These are phyloP conservation scores for Dexiosoma caninum DNA, from an alignment of 2,888 invertebrate species.

Conservation along the genomic window DNA sequence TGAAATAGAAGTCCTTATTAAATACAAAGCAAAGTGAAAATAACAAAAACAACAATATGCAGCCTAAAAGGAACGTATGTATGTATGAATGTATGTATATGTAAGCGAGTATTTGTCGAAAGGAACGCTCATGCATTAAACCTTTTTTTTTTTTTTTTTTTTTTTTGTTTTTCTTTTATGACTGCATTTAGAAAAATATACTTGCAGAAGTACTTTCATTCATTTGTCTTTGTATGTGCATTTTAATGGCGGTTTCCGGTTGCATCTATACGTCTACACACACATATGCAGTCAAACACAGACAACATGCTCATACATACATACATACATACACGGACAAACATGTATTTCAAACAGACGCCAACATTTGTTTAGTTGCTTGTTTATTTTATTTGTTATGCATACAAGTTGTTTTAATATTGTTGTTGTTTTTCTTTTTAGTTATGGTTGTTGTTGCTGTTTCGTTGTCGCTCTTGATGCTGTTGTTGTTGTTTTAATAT, in stretches of 20 bases:
- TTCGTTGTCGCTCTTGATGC: constrained; percentile 2
- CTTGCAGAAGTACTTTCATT: constrained; percentile 38
- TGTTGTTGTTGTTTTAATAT: constrained; percentile 20
- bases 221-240: constrained; percentile 21
- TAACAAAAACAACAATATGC: constrained; percentile 27
- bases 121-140: constrained; percentile 49
- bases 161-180: constrained; percentile 43
- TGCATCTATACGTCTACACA: constrained; percentile 58
- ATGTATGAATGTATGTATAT: neutral
- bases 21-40: constrained; percentile 37
- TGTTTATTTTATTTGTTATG: constrained; percentile 27
- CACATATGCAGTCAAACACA: constrained; percentile 14
- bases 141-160: too few relatives aligned
- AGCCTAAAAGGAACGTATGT: neutral
- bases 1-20: constrained; percentile 37
- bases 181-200: constrained; percentile 57
- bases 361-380: constrained; percentile 25
- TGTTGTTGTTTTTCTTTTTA: constrained; percentile 5
- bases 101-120: constrained; percentile 18
- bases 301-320: neutral
- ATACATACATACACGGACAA: neutral
- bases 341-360: constrained; percentile 45
- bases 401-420: constrained; percentile 37
- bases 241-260: constrained; percentile 77
- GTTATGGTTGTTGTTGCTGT: constrained; percentile 11